Conservation (phyloP, 2,113 vertebrate species). For the Hippotragus niger region DNA sequence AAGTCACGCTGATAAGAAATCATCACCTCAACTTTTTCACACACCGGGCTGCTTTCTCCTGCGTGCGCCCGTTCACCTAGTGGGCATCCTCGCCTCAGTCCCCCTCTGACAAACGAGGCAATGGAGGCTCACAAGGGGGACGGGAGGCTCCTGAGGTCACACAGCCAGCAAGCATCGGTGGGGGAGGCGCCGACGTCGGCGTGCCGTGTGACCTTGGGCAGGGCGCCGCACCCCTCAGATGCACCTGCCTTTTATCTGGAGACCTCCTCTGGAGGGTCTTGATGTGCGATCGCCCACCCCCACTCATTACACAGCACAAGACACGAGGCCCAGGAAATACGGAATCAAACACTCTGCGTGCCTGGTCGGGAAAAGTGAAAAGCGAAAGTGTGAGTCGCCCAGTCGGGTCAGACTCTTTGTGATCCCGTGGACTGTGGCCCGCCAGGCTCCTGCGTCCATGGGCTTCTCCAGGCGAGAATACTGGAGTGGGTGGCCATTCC, state of each 20-base stretch:
- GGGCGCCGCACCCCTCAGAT: background rate
- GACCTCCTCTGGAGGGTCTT: background rate
- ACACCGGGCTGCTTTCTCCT: background rate
- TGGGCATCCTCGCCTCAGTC: background rate
- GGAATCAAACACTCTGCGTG: background rate
- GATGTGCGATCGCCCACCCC: too few relatives aligned
- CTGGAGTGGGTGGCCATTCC: background rate
- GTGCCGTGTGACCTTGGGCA: background rate
- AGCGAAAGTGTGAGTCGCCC: background rate
- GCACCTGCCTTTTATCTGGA: background rate
- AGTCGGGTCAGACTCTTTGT: background rate
- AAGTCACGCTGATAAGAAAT: background rate
- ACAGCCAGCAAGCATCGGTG: background rate
- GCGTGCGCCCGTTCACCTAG: rapidly evolving
- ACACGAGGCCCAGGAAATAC: background rate
- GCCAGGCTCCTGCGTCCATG: background rate
- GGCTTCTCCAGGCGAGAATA: background rate
- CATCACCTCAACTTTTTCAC: background rate
- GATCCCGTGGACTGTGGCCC: background rate
- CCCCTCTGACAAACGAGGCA: background rate
- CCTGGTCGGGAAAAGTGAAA: background rate
- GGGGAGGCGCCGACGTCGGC: too few relatives aligned
- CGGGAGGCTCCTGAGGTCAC: too few relatives aligned
- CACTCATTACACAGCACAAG: background rate
- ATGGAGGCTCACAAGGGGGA: background rate